phyloP scores from a whole-genome alignment of 1,140 invertebrate genomes.

The Lordiphosa clarofinis region DNA sequence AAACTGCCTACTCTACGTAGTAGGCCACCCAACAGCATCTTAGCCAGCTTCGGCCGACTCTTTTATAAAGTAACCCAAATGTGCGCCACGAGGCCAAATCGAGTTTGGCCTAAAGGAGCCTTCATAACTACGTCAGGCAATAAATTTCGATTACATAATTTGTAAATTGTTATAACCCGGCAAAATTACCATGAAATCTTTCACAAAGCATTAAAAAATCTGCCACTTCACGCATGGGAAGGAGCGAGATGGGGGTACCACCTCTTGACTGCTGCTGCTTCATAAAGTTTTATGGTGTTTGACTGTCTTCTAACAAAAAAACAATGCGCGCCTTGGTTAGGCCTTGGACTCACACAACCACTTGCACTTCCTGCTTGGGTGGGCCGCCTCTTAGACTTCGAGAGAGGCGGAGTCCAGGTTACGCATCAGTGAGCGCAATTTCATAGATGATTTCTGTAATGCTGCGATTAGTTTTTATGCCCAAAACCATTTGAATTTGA shows the following conservation, averaged over 20 bases:
- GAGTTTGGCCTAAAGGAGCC: slow-evolving; percentile 8
- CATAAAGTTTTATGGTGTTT: slow-evolving; percentile 70
- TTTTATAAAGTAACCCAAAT: slow-evolving; percentile 2
- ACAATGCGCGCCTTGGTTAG: slow-evolving; percentile 43
- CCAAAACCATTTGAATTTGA: slow-evolving; percentile 34
- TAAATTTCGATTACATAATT: slow-evolving; percentile 76
- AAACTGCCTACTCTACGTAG: slow-evolving; percentile 2
- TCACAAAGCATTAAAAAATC: slow-evolving; percentile 69
- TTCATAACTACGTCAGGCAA: slow-evolving; percentile 34
- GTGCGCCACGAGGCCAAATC: slow-evolving; percentile 13
- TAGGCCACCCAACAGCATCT: slow-evolving; percentile 13
- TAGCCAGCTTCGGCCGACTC: too few species aligned
- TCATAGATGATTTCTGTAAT: slow-evolving; percentile 61
- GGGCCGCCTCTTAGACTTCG: slow-evolving; percentile 3
- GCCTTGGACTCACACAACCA: background rate
- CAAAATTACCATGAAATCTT: slow-evolving; percentile 74
- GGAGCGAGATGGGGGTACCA: slow-evolving; percentile 6
- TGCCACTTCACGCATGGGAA: slow-evolving; percentile 52
- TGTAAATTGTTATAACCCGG: slow-evolving; percentile 74
- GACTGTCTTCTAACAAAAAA: slow-evolving; percentile 20
- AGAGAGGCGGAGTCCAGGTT: slow-evolving; percentile 21
- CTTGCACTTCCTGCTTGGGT: slow-evolving; percentile 56
- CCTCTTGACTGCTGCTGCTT: slow-evolving; percentile 15
- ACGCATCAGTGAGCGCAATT: slow-evolving; percentile 59
- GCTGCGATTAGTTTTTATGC: slow-evolving; percentile 66